Conservation (phyloP, 2,888 invertebrate species). For the Melieria omissa region DNA sequence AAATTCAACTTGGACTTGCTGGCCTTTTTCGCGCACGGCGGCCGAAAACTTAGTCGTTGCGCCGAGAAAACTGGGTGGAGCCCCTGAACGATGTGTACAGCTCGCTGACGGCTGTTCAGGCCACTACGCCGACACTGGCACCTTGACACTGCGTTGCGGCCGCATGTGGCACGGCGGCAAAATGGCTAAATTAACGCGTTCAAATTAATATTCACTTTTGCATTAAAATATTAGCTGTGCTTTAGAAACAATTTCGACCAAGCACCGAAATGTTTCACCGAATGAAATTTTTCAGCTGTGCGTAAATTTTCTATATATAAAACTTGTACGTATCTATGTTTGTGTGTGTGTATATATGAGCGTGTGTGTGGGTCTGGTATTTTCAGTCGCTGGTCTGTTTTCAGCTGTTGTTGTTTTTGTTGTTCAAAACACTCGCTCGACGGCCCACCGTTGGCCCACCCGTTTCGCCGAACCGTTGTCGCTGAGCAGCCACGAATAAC, state of each 20-base stretch:
- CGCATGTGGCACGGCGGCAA: neutral
- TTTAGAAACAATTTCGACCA: slow-evolving; percentile 5
- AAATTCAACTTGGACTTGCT: no score
- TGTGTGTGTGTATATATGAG: slow-evolving; percentile 7
- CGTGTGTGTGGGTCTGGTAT: slow-evolving; percentile 23
- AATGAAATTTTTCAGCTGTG: slow-evolving; percentile 54
- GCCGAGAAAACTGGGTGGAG: slow-evolving; percentile 30
- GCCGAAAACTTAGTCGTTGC: no score
- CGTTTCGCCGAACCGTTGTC: slow-evolving; percentile 26
- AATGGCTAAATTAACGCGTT: slow-evolving; percentile 14
- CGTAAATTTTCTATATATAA: slow-evolving; percentile 64
- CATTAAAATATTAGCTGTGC: slow-evolving; percentile 3
- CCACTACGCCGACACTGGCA: neutral
- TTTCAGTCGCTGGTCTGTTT: slow-evolving; percentile 37
- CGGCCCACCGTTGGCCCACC: slow-evolving; percentile 22
- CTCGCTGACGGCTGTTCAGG: no score
- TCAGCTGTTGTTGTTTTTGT: slow-evolving; percentile 11
- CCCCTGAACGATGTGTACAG: slow-evolving; percentile 15
- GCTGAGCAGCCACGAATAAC: slow-evolving; percentile 28
- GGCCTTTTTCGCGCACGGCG: no score
- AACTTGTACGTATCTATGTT: slow-evolving; percentile 35
- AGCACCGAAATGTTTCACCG: slow-evolving; percentile 15
- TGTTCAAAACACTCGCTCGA: slow-evolving; percentile 17
- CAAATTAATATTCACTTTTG: slow-evolving; percentile 1
- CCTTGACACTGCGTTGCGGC: neutral